Conservation (phyloP, 37 sponge, comb jelly and placozoan genomes). For the Hexactinellida sp. region DNA sequence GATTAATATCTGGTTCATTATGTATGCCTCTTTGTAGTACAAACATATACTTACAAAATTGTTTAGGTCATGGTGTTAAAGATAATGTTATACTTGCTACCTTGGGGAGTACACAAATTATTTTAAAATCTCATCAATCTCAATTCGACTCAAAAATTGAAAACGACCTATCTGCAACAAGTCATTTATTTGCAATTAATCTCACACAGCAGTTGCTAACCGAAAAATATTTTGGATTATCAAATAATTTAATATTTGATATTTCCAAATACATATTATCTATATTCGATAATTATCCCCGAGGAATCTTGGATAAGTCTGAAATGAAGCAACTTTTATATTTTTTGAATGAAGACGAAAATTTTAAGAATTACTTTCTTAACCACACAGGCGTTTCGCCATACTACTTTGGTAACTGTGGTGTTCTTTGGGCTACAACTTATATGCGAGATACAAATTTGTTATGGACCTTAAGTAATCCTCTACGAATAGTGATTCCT, state of each 20-base stretch:
- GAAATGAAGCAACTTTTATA: neutral
- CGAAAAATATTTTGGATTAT: neutral
- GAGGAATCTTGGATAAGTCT: neutral
- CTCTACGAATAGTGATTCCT: neutral
- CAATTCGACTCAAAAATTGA: neutral
- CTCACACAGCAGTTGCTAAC: neutral
- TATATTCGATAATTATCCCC: neutral
- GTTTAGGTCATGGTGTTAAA: slow-evolving; percentile 7
- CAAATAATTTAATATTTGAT: neutral
- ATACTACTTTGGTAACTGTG: neutral
- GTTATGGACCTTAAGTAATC: neutral
- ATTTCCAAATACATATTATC: neutral
- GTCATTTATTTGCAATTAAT: neutral
- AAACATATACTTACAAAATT: neutral
- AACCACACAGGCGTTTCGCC: neutral
- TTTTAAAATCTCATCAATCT: neutral
- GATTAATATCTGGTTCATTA: neutral
- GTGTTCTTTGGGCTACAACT: neutral
- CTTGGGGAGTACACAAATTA: neutral
- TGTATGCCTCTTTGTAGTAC: neutral
- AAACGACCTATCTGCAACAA: neutral
- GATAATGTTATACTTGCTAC: neutral
- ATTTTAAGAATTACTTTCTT: neutral
- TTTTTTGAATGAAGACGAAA: neutral
- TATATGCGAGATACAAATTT: neutral